Base-by-base conservation (phyloP, 2,888 invertebrate species). In the Drosophila melanosoma region DNA sequence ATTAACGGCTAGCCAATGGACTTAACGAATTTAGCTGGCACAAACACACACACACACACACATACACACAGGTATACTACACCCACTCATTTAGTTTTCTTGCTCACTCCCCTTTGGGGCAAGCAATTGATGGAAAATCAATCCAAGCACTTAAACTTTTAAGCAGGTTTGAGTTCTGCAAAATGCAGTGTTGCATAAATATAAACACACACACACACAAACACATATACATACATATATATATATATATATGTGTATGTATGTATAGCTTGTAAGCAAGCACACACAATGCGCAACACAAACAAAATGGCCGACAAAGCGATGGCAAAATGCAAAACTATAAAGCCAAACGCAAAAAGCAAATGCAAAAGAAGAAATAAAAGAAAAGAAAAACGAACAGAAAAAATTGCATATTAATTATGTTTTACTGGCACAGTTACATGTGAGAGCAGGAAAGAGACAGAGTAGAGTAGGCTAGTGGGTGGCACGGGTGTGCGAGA, bases 341-440 rank as follows among this genome's bases (percentile, higher is more conserved):
- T 60, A 64, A 66, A 73, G 62, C 69, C 66, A 54, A 58, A 49
- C 5, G 63, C 64, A 71, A 58, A 72, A 52, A n/a, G 56, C 62
- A 67, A 69, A 79, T 68, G 87, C 79, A 59, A 81, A 81, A 81
- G 89, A 76, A n/a, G n/a, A n/a, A n/a, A n/a, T n/a, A 23, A 23
- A 75, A 76, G 56, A 86, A 77, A 83, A 74, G 81, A 85, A 69
- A 74, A 38, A n/a, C 38, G 56, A 56, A 56, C 26, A 29, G 56
- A 56, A 56, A 85, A 89, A 85, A 89, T 85, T 85, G 89, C 89
- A 85, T 85, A 85, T 85, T 85, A 85, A 85, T 85, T 85, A 85
- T 85, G 85, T 87, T 89, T 85, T 87, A 85, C 89, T 89, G 89
- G 85, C 85, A 85, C 85, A 85, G 77, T 85, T 87, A 80, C 85